These are phyloP conservation scores for Neuroscelio doddi DNA, from an alignment of 2,888 invertebrate species.

Conservation along the genomic window DNA sequence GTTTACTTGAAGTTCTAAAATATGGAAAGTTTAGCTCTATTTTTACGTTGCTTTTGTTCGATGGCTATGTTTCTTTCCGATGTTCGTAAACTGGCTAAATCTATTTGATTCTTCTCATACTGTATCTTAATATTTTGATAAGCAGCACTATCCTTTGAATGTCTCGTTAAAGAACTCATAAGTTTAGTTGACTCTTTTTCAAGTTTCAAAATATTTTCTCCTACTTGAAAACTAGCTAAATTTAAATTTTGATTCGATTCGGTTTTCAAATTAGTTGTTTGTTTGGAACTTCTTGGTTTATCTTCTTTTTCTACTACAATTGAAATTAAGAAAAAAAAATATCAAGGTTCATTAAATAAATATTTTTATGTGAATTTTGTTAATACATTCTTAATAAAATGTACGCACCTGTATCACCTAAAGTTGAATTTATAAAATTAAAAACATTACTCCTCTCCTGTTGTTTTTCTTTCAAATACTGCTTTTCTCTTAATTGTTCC, in stretches of 20 bases:
- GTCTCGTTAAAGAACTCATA: slow-evolving; percentile 78
- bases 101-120: slow-evolving; percentile 76
- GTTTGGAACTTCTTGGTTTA: slow-evolving; percentile 58
- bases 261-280: slow-evolving; percentile 68
- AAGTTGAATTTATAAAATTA: slow-evolving; percentile 82
- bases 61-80: slow-evolving; percentile 78
- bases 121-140: slow-evolving; percentile 78
- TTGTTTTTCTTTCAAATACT: slow-evolving; percentile 78
- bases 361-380: background rate
- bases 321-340: slow-evolving; percentile 6
- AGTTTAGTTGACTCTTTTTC: slow-evolving; percentile 80
- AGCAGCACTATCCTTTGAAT: slow-evolving; percentile 76
- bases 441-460: slow-evolving; percentile 81
- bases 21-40: slow-evolving; percentile 83
- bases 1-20: slow-evolving; percentile 78
- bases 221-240: slow-evolving; percentile 82
- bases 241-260: slow-evolving; percentile 80
- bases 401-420: slow-evolving; percentile 72
- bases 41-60: slow-evolving; percentile 82
- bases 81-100: slow-evolving; percentile 76
- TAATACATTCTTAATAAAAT: background rate
- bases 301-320: slow-evolving; percentile 47
- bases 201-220: slow-evolving; percentile 80
- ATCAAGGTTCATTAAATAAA: slow-evolving; percentile 1
- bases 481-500: slow-evolving; percentile 77